Conservation (phyloP, 2,888 invertebrate genomes). For the Protophormia terraenovae region DNA sequence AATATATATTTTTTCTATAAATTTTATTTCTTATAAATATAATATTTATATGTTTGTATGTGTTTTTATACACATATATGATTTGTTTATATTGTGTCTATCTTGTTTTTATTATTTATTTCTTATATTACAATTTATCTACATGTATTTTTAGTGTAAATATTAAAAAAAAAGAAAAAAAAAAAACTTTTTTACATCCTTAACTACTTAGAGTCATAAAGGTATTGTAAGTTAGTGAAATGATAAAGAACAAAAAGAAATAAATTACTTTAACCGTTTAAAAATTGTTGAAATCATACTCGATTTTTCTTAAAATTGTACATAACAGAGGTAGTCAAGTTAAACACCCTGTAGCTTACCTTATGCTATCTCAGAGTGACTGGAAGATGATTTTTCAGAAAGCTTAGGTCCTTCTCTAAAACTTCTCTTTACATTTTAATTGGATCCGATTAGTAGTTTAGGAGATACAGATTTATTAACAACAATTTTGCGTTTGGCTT, state of each 20-base stretch:
- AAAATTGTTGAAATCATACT: no score
- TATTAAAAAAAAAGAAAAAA: conserved; percentile 34
- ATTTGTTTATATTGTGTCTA: neutral
- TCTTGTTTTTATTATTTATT: conserved; percentile 7
- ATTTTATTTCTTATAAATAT: neutral
- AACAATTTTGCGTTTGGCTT: no score
- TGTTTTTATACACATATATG: neutral
- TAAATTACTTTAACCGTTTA: no score
- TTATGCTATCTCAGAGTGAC: no score
- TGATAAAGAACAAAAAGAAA: neutral
- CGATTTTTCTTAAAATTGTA: no score
- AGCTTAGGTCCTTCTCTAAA: no score
- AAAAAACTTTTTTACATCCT: neutral
- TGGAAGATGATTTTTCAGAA: no score
- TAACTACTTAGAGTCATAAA: neutral
- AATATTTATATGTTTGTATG: neutral
- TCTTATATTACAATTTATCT: conserved; percentile 20
- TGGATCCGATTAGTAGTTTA: no score
- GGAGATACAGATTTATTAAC: no score
- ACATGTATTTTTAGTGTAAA: neutral
- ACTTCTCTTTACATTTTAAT: no score
- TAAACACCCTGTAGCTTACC: no score
- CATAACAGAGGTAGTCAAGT: no score
- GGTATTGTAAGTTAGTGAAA: neutral
- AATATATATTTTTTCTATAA: neutral